Evolutionary conservation across 2,888 invertebrate species (phyloP).

Genomic region (Euplexia lucipara): DNA sequence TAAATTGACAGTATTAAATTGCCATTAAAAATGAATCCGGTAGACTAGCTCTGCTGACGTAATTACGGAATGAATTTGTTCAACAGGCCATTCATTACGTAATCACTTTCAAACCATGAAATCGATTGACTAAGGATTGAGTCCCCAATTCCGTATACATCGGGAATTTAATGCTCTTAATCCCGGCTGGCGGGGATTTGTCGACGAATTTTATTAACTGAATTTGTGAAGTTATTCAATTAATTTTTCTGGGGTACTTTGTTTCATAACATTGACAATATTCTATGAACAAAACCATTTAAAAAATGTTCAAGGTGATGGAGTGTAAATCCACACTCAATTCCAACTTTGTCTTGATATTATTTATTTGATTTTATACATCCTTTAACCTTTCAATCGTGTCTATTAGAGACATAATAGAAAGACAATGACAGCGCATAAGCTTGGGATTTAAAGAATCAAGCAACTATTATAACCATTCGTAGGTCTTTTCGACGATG

Average conservation of each 20-base stretch:
- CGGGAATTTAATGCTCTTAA: constrained; percentile 68
- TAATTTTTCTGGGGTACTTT: constrained; percentile 30
- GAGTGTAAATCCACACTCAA: not conserved
- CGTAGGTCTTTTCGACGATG: not conserved
- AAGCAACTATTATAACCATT: not conserved
- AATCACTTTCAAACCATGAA: constrained; percentile 64
- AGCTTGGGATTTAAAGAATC: no score
- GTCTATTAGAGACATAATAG: no score
- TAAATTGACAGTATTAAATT: constrained; percentile 20
- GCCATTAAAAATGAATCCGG: constrained; percentile 39
- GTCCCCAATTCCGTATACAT: constrained; percentile 57
- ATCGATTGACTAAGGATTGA: constrained; percentile 68
- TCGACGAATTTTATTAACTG: constrained; percentile 68
- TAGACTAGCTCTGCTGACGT: constrained; percentile 39
- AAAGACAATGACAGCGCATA: no score
- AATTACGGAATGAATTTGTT: constrained; percentile 62
- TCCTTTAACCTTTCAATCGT: no score
- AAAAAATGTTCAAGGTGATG: no score
- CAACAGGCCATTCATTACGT: constrained; percentile 62
- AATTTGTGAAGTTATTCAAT: constrained; percentile 65
- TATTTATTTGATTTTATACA: not conserved
- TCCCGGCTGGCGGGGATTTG: constrained; percentile 68
- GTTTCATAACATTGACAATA: constrained; percentile 1
- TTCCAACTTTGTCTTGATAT: not conserved
- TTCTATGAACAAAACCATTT: not conserved